Evolutionary conservation across 2,888 invertebrate species (phyloP), one percentile per base, ranked within the genome.

Genomic region (Coenonympha glycerion): DNA sequence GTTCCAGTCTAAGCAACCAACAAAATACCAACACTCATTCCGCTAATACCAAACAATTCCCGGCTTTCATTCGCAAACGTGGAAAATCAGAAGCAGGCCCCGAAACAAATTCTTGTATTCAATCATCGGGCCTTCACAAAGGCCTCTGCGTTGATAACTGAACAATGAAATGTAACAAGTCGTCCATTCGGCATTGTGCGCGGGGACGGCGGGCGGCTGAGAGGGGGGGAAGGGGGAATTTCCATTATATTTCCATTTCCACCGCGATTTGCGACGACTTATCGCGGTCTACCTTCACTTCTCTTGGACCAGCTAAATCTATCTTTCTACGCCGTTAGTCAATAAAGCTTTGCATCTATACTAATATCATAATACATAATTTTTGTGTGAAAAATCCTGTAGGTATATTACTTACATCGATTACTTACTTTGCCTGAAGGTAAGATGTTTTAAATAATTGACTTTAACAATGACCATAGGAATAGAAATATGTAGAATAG

Each of bases 91-190:
- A 68, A 76, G 78, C 84, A 81, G 81, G 77, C 78, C 69, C 73
- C 76, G 72, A 83, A 87, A 87, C 87, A 87, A 87, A 87, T 87
- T 84, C 83, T 77, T 75, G 77, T 84, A 86, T 85, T 87, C 87
- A 87, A 87, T 87, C 87, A 87, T 87, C 86, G 66, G 70, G 75
- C 73, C 69, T 73, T 71, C 81, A 86, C 86, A 86, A 87, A 85
- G 73, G 86, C 83, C 83, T 72, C 66, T 69, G 71, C 76, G 66
- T 84, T 86, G 87, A 87, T 87, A 87, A 83, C 86, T 83, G 86
- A 85, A 87, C 87, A 87, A 86, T 87, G 87, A 85, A 86, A 86
- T 84, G 87, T 86, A 86, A 86, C 86, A 83, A 87, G 86, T 85
- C 86, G 85, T 85, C 82, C 79, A 79, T 83, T 77, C 80, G 71